Base-by-base conservation (phyloP, 37 sponge, comb jelly and placozoan genomes). In the Corticium candelabrum region DNA sequence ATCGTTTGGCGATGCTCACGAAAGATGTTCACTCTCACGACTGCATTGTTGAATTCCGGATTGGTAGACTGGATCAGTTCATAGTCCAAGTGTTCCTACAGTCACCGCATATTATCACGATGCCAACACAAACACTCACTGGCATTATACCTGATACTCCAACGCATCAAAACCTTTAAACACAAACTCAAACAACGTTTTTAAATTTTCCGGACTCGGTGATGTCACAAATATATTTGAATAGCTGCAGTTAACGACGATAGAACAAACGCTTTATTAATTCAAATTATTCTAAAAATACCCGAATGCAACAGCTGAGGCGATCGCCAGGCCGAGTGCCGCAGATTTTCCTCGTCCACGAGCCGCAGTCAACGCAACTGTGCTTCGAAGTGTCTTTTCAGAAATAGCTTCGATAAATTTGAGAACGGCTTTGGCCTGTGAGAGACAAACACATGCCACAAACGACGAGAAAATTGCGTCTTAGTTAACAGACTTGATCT, bases 321-420 rank as follows among this genome's bases (percentile, higher is more conserved):
- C 87, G 32, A 97, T 89, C 0, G 88, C 94, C 37, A 97, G 76
- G 0, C 99, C 99, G 11, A 97, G 85, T 36, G 92, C 87, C 57
- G 99, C 99, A 7, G 91, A 89, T 39, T 97, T 97, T 39, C 99
- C 99, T 77, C 99, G 82, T 73, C 99, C 99, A 69, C 99, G 80
- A 3, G 89, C 82, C 82, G 99, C 99, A 75, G 99, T 97, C 86
- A 97, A 79, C 70, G 99, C 84, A 62, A 97, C 87, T 38, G 91
- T 94, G 41, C 78, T 81, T 2, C 86, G 74, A 21, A 97, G 72
- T 1, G 91, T 94, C 85, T 97, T 90, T 76, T 97, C 94, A 37
- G 94, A 94, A 38, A 97, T 89, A 30, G 89, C 94, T 68, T 97
- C 94, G 4, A 94, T 85, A 73, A 90, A 89, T 75, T 87, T 83